Base-by-base conservation (phyloP, 2,113 vertebrate genomes). In the Dendrocopos noguchii region DNA sequence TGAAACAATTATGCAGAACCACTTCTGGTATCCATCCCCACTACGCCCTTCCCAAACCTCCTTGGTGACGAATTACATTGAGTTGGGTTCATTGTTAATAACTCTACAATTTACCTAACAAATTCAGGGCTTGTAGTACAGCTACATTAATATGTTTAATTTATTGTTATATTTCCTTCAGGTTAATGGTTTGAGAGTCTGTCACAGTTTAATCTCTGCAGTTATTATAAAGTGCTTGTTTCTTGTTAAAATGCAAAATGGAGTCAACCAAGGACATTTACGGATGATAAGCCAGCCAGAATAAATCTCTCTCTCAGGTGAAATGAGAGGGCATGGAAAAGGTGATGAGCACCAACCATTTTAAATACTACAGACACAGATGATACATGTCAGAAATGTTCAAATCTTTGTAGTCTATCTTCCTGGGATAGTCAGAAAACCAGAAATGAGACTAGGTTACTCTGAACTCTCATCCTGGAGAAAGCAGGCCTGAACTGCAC, bases 91-190 rank as follows among this genome's bases (percentile, higher is more conserved):
- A 56, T 73, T 96, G 91, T 96, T 97, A 97, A 97, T 96, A 96
- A 96, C 61, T 81, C 93, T 71, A 96, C 95, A 92, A 96, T 98
- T 97, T 95, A 97, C 95, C 93, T 95, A 96, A 97, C 96, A 95
- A 92, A 96, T 94, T 95, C 91, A n/a, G n/a, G 90, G 83, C 92
- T 81, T 93, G 94, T 95, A 96, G 84, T 75, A 96, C 95, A 96
- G 87, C 73, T 96, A 94, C 95, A 95, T 97, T 95, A 98, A 96
- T 95, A 91, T 53, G 70, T 95, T 95, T 97, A 97, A 98, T 97
- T 97, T 92, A 95, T 96, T 74, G 80, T 96, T 94, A 74, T 78
- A 76, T 93, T 96, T 97, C 94, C 93, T 97, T 96, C 96, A 96
- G 89, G 96, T 97, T 97, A 95, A 95, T 94, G 96, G 95, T 93